Conservation (phyloP, 2,797 vertebrate species). For the Pteronotus mesoamericanus region DNA sequence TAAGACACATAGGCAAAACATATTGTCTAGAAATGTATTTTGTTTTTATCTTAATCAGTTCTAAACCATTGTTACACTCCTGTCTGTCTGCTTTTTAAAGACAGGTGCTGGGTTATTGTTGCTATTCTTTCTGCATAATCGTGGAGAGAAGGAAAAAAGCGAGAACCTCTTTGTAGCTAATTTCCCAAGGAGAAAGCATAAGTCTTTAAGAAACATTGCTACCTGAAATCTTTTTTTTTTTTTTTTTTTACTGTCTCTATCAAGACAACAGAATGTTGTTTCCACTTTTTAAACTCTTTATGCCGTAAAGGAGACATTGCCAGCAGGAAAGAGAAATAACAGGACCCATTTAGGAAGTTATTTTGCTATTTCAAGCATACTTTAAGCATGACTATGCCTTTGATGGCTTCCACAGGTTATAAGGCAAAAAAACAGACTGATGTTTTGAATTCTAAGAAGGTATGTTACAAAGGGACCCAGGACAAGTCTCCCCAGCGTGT, state of each 20-base stretch:
- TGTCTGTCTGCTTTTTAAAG: background rate
- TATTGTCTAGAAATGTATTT: background rate
- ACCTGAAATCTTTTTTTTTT: background rate
- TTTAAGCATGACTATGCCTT: constrained; percentile 4
- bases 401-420: background rate
- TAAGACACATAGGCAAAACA: background rate
- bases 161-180: background rate
- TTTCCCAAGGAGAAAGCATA: background rate
- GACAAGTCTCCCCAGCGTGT: background rate
- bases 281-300: background rate
- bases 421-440: background rate
- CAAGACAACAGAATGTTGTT: background rate
- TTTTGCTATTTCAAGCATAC: background rate
- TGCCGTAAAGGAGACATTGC: background rate
- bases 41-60: background rate
- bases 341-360: background rate
- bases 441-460: background rate
- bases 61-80: background rate
- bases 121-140: background rate
- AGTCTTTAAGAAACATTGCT: background rate
- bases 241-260: background rate
- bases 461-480: background rate
- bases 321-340: background rate
- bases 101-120: background rate
- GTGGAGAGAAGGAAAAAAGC: background rate